These are phyloP conservation scores for Pseudomyrmex flavicornis DNA, from an alignment of 1,140 invertebrate species.

Conservation along the genomic window DNA sequence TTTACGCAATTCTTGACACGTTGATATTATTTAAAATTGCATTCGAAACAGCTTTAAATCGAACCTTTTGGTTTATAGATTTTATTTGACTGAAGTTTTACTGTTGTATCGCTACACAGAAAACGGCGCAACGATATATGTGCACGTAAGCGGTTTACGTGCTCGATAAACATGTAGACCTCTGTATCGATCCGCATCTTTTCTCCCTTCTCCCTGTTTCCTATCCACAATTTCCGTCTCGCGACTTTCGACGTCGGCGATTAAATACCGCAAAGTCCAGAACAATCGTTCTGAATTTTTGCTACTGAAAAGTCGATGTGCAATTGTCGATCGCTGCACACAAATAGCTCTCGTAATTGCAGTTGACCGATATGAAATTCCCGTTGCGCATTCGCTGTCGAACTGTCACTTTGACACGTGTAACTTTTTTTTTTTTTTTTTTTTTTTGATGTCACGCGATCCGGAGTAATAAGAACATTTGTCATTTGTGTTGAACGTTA, in stretches of 20 bases:
- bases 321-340: neutral
- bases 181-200: neutral
- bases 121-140: neutral
- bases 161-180: neutral
- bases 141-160: neutral
- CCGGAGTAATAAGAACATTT: too few relatives aligned
- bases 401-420: neutral
- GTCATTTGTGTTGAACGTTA: too few relatives aligned
- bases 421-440: neutral
- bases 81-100: neutral
- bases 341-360: neutral
- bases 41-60: too few relatives aligned
- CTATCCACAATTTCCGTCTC: neutral
- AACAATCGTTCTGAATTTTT: constrained; percentile 4
- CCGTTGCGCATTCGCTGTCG: constrained; percentile 1
- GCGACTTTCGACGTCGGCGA: neutral
- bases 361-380: neutral
- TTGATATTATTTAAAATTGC: too few relatives aligned
- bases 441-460: neutral
- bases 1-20: too few relatives aligned
- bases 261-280: neutral
- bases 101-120: too few relatives aligned
- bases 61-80: too few relatives aligned
- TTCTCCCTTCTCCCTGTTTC: neutral
- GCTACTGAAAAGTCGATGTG: constrained; percentile 16